Evolutionary conservation across 2,888 invertebrate genomes (phyloP), one percentile per base, ranked within the genome.

Genomic region (Dasysyrphus albostriatus): DNA sequence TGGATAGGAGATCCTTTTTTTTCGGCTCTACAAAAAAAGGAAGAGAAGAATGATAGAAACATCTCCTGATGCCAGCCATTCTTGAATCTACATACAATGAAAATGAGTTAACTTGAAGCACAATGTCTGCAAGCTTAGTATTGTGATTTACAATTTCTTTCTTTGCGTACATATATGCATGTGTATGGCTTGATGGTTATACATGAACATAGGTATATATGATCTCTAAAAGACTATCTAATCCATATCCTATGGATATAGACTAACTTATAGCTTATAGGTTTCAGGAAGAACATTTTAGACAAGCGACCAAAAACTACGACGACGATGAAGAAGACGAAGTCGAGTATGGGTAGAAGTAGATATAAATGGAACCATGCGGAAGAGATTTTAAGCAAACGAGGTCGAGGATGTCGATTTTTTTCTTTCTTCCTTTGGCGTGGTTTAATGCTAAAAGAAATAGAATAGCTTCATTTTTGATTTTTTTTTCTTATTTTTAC

Each of bases 71-170:
- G 34, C 34, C 49, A 44, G 12, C 49, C 34, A 49, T 49, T 16
- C 39, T 69, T 69, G n/a, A 14, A 47, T 54, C 24, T 54, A 75
- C 79, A 83, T 54, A 75, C 79, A 83, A 80, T 83, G 65, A 59
- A 72, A 80, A 84, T 80, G 70, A 75, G 80, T 69, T 72, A 76
- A 67, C 81, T 67, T 69, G 56, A 42, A 69, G 74, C 69, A 81
- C 82, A 82, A 82, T 82, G 80, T 80, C 80, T 80, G 80, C 51
- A 34, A 69, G 76, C 81, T 77, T 82, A 82, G 69, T 69, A 69
- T 77, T 85, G 77, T 77, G 82, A 82, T 77, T 77, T 82, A 77
- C 77, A 69, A 39, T 69, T 54, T 39, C 54, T 54, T 54, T 24
- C 49, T 19, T 49, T 37, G 34, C 19, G 49, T 32, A 29, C 19